These are phyloP conservation scores for Cromileptes altivelis DNA, from an alignment of 2,113 vertebrate genomes.

Conservation along the genomic window DNA sequence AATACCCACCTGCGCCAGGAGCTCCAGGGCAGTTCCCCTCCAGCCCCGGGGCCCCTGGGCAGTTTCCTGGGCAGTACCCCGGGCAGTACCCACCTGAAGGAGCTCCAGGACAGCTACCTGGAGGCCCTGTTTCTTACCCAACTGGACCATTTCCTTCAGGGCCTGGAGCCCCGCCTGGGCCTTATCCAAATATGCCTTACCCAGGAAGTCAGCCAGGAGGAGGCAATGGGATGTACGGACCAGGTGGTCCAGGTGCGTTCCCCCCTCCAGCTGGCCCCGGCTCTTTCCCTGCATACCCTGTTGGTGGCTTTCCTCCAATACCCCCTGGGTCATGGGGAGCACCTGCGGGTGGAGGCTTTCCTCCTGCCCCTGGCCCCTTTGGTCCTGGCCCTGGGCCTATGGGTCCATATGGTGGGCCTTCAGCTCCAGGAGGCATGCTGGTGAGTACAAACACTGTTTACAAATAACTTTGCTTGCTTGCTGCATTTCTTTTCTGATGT, in stretches of 20 bases:
- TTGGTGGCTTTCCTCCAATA: constrained; percentile 81
- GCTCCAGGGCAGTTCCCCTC: constrained; percentile 72
- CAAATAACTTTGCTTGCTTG: constrained; percentile 36
- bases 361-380: constrained; percentile 76
- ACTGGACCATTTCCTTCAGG: constrained; percentile 81
- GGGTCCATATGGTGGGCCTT: constrained; percentile 82
- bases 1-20: constrained; percentile 80
- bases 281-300: constrained; percentile 74
- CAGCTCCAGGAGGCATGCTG: constrained; percentile 82
- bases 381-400: constrained; percentile 75
- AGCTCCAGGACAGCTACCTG: constrained; percentile 81
- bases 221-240: constrained; percentile 81
- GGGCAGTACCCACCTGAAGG: constrained; percentile 83
- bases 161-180: constrained; percentile 83
- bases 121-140: constrained; percentile 80
- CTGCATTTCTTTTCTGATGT: constrained; percentile 22
- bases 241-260: constrained; percentile 81
- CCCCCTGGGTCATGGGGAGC: constrained; percentile 85
- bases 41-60: constrained; percentile 23
- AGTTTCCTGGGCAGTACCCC: constrained; percentile 78
- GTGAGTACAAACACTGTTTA: constrained; percentile 71
- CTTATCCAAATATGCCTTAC: constrained; percentile 81
- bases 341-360: constrained; percentile 76
- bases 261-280: constrained; percentile 75
- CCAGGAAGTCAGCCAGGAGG: constrained; percentile 74